Evolutionary conservation across 2,888 invertebrate genomes (phyloP).

Genomic region (Eilema griseolum): DNA sequence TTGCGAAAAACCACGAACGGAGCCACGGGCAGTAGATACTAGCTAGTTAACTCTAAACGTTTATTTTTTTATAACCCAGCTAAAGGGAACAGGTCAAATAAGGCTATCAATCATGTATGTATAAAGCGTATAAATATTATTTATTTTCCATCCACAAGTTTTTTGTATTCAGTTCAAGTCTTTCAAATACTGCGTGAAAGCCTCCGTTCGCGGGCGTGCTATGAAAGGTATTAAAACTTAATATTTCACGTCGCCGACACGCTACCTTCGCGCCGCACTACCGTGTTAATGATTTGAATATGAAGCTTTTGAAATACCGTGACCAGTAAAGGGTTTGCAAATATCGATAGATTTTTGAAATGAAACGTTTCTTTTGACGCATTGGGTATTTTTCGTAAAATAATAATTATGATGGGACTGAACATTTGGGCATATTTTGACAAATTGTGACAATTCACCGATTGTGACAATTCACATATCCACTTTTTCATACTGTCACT

Average conservation of each 20-base stretch:
- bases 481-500: too few relatives aligned
- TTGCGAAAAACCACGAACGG: not conserved
- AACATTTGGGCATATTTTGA: too few relatives aligned
- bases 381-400: too few relatives aligned
- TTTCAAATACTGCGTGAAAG: constrained; percentile 3
- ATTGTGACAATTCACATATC: too few relatives aligned
- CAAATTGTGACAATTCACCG: too few relatives aligned
- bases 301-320: not conserved
- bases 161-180: not conserved
- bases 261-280: not conserved
- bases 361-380: too few relatives aligned
- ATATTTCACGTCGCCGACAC: constrained; percentile 1
- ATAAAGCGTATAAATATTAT: not conserved
- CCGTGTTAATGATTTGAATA: constrained; percentile 3
- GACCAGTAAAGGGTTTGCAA: not conserved
- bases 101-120: not conserved
- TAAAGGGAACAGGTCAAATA: not conserved
- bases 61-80: not conserved
- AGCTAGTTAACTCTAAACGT: not conserved
- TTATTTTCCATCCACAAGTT: not conserved
- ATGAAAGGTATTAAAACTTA: constrained; percentile 6
- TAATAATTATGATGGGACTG: too few relatives aligned
- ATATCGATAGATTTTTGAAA: not conserved
- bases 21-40: not conserved
- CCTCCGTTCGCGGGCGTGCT: not conserved